Base-by-base conservation (phyloP, 2,888 invertebrate species). In the Dasypogon diadema region DNA sequence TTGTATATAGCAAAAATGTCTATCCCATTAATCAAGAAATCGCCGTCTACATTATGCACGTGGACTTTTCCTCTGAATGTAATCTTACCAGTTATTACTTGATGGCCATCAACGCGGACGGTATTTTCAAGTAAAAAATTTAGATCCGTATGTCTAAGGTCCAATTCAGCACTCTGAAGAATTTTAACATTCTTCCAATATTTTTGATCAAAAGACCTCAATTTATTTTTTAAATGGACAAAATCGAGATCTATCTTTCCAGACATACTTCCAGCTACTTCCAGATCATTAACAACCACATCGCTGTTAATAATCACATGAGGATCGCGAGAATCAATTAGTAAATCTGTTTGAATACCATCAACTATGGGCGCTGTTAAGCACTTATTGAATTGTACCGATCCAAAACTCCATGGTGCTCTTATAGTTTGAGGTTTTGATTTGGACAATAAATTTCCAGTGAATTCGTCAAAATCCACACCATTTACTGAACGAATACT, bases 261-360 rank as follows among this genome's bases (percentile, higher is more conserved):
- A 51, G 18, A 21, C 5, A 70, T 26, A 4, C 16, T 34, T 1
- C 70, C 70, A 30, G 8, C 10, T 16, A 70, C 21, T 18, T 30
- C 26, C 6, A 70, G 18, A n/a, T 70, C 8, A 14, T 51, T 18
- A 1, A 70, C 21, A 10, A 70, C 12, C 10, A 70, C n/a, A 70
- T 70, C 37, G 10, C 54, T 21, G 12, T 51, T 26, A 54, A 70
- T 70, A 6, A 14, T 26, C 16, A 30, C 16, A 34, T n/a, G n/a
- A 0, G 12, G 18, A 8, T 21, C 22, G 2, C 12, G 10, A 8
- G 26, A 24, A 30, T 54, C 6, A 30, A 70, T 54, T 3, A 51
- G n/a, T 5, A 24, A 8, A 0, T 14, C 18, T 12, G 54, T 30
- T 18, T 16, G 1, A 3, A 70, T 54, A 1, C 14, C 37, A 54